Base-by-base conservation (phyloP, 2,888 invertebrate genomes). In the Melanophora roralis region DNA sequence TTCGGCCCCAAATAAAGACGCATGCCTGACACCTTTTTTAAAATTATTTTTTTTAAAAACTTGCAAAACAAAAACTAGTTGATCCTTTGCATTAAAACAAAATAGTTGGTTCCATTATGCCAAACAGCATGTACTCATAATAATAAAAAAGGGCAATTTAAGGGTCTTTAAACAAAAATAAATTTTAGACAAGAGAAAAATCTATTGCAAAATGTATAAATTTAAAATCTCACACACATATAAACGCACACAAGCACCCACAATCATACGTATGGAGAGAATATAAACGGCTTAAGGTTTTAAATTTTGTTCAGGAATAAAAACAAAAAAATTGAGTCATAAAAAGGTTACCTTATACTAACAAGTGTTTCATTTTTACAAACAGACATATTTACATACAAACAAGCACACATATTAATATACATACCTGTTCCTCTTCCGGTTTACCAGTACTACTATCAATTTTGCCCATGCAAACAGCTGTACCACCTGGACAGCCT, bases 401-500 rank as follows among this genome's bases (percentile, higher is more conserved):
- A n/a, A n/a, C n/a, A n/a, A n/a, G n/a, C n/a, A n/a, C n/a, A n/a
- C 32, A 19, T 51, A 14, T 45, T 55, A 7, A 55, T 11, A 40
- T 84, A 86, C 87, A 85, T 85, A 89, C 89, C 83, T 86, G 84
- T 85, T 90, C 90, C 78, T 88, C 85, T 82, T 89, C 89, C 62
- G 87, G 88, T 57, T 87, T 88, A 45, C 84, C 84, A 40, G 83
- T 80, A 53, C 83, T 83, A 65, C 85, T 79, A 60, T 83, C 84
- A 73, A 88, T 86, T 84, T 86, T 87, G 75, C 88, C 88, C 84
- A 88, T 87, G 73, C 89, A 90, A 55, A 86, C 89, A 51, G 88
- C 88, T 67, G 90, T 88, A 45, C 88, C 88, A 77, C 88, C 90
- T 68, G 87, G 85, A 83, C 90, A 90, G 82, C 89, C 88, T 82